Base-by-base conservation (phyloP, 1,140 invertebrate genomes). In the Drosophila lowei region DNA sequence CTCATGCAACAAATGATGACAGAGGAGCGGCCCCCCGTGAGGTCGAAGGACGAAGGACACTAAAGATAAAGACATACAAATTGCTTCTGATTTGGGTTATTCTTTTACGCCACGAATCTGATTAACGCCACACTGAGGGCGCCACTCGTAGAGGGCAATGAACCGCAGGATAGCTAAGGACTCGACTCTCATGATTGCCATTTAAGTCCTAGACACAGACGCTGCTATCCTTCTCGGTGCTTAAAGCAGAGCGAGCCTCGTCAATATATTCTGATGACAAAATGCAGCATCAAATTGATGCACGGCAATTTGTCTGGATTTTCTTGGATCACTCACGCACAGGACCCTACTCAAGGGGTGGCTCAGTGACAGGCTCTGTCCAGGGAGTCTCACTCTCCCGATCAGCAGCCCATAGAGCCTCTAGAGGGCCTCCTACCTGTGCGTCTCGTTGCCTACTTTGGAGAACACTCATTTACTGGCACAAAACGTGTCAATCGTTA, bases 261-360 rank as follows among this genome's bases (percentile, higher is more conserved):
- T 86, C 77, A 86, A 85, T 86, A 80, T 18, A 81, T 81, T 73
- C 42, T 58, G 55, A 50, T 44, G 65, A 59, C 60, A 74, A 77
- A 71, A 74, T 81, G 55, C 48, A 34, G 64, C 71, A 64, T 72
- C 58, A 86, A 81, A 80, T 85, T 80, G 65, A 86, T 85, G 77
- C 56, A 63, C 15, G 57, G 62, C 74, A 70, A 86, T 86, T 86
- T 86, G 65, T 88, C 68, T 61, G 62, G 70, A 77, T 85, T 80
- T 79, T 66, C 42, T 48, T 52, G 55, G 16, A 9, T 53, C 25
- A 50, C 25, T 13, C 50, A 53, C 28, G 18, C 3, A 18, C 11
- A 11, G 13, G 15, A n/a, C 28, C 28, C 15, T 15, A 50, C 28
- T 50, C 49, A 9, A 15, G 23, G 13, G 30, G 8, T 30, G 30